A percentile compares a stretch with the other conserved stretches of the same genome.
Evolutionary conservation across 1,140 invertebrate species (phyloP).

Genomic region (Zaprionus tsacasi): DNA sequence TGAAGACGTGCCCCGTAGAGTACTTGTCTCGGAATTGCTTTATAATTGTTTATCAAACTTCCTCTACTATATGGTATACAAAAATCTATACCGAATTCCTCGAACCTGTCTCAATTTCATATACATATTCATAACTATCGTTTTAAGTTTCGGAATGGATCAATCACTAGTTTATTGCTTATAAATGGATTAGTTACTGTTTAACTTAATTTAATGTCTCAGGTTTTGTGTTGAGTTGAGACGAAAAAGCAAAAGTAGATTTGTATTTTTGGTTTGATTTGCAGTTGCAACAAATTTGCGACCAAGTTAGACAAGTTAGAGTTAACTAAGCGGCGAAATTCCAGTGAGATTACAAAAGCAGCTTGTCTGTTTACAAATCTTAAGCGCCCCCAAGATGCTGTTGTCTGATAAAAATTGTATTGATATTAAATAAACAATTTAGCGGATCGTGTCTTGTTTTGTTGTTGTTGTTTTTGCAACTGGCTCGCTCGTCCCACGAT

Average conservation of each 20-base stretch:
- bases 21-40: neutral
- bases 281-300: constrained; percentile 18
- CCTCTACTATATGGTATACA: neutral
- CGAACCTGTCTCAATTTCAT: neutral
- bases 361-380: constrained; percentile 42
- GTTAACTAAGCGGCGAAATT: constrained; percentile 11
- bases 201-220: constrained; percentile 14
- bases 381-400: constrained; percentile 36
- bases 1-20: constrained; percentile 17
- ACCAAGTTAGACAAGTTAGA: constrained; percentile 8
- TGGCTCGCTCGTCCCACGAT: constrained; percentile 66
- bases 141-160: constrained; percentile 25
- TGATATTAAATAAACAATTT: constrained; percentile 71
- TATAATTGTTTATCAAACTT: constrained; percentile 15
- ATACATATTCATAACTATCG: constrained; percentile 25
- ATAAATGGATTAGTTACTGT: constrained; percentile 43
- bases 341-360: constrained; percentile 56
- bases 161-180: constrained; percentile 34
- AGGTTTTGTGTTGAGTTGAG: constrained; percentile 18
- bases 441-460: constrained; percentile 55
- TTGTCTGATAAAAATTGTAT: constrained; percentile 66
- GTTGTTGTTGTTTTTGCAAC: constrained; percentile 17
- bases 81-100: neutral
- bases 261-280: constrained; percentile 14
- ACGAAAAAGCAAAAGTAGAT: constrained; percentile 2